Conservation (phyloP, 1,140 invertebrate genomes). For the Contarinia nasturtii region DNA sequence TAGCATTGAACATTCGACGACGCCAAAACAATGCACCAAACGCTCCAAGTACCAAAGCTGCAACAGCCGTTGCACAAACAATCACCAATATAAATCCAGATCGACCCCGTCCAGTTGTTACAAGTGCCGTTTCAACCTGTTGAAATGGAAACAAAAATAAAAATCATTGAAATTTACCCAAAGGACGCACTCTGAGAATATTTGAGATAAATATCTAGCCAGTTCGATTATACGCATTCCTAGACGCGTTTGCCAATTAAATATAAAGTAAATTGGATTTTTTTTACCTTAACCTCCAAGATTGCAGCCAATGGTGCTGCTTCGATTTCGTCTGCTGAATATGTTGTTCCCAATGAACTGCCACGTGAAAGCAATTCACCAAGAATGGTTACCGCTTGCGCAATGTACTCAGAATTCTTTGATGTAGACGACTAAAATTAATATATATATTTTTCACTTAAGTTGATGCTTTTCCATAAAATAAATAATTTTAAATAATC, state of each 20-base stretch:
- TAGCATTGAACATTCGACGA: slow-evolving; percentile 29
- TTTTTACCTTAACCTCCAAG: slow-evolving; percentile 49
- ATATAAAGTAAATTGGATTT: no score
- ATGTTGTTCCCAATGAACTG: slow-evolving; percentile 11
- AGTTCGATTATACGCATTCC: no score
- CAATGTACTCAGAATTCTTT: slow-evolving; percentile 31
- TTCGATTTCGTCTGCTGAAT: slow-evolving; percentile 28
- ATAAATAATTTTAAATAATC: slow-evolving; percentile 20
- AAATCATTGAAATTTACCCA: background rate
- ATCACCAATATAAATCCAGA: slow-evolving; percentile 29
- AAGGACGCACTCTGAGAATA: no score
- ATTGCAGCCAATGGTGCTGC: slow-evolving; percentile 49
- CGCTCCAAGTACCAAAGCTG: slow-evolving; percentile 22
- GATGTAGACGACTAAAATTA: slow-evolving; percentile 23
- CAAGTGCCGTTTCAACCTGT: slow-evolving; percentile 16
- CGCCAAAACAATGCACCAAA: slow-evolving; percentile 27
- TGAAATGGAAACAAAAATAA: background rate
- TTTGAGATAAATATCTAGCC: no score
- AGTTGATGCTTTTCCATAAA: background rate
- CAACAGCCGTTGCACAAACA: slow-evolving; percentile 24
- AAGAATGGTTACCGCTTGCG: slow-evolving; percentile 40
- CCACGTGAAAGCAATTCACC: slow-evolving; percentile 47
- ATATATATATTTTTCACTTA: background rate
- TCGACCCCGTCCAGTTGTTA: slow-evolving; percentile 14
- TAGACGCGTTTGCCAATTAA: no score